Conservation (phyloP, 2,888 invertebrate genomes). For the Palloptera scutellata region DNA sequence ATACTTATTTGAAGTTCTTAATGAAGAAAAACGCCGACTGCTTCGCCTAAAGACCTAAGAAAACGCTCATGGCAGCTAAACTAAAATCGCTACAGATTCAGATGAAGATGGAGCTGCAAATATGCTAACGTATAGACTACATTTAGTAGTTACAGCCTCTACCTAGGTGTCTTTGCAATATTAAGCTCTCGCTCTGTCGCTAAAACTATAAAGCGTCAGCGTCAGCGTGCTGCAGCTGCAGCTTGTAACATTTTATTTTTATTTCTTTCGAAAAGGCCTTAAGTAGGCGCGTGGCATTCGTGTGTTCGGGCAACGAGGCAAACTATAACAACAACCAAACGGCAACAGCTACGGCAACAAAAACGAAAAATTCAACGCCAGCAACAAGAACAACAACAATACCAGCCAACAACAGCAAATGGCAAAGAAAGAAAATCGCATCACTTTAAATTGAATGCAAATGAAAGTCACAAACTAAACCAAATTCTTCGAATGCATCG, state of each 20-base stretch:
- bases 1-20: too few species aligned
- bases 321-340: background rate
- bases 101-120: too few species aligned
- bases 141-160: constrained; percentile 34
- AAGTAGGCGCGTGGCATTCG: constrained; percentile 61
- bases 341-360: constrained; percentile 7
- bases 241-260: constrained; percentile 4
- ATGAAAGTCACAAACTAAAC: constrained; percentile 49
- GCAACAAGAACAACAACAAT: constrained; percentile 11
- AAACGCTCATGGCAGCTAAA: too few species aligned
- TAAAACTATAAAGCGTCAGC: background rate
- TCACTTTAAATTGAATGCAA: constrained; percentile 60
- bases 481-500: constrained; percentile 58
- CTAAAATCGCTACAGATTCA: too few species aligned
- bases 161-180: constrained; percentile 24
- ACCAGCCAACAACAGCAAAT: constrained; percentile 42
- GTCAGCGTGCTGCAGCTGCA: constrained; percentile 18
- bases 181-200: constrained; percentile 4
- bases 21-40: too few species aligned
- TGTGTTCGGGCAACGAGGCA: constrained; percentile 44
- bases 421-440: constrained; percentile 34
- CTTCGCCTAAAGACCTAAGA: too few species aligned
- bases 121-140: constrained; percentile 19
- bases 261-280: constrained; percentile 20
- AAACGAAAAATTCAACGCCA: background rate